Conservation (phyloP, 2,797 vertebrate species). For the Gallirallus australis region DNA sequence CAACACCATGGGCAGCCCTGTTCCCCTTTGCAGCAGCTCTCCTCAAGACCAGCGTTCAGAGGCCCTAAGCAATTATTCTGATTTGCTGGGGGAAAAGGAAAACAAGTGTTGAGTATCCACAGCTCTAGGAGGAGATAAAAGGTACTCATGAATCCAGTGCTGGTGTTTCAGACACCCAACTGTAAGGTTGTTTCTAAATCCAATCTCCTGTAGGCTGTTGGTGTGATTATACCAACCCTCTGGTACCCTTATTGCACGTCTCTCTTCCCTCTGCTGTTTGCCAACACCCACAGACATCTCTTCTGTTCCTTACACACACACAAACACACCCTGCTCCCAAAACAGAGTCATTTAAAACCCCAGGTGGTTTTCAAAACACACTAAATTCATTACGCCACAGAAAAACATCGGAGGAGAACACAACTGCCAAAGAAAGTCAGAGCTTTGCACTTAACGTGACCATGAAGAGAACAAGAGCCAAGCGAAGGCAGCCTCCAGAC, state of each 20-base stretch:
- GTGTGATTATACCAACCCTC: not conserved
- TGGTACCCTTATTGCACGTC: not conserved
- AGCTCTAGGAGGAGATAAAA: not conserved
- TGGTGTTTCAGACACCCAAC: not conserved
- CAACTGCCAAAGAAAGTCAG: not conserved
- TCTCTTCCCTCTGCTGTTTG: not conserved
- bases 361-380: not conserved
- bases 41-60: not conserved
- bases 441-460: fast-evolving
- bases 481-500: not conserved
- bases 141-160: not conserved
- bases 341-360: not conserved
- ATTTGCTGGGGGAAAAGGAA: not conserved
- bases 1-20: not conserved
- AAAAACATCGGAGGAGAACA: not conserved
- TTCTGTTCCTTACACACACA: not conserved
- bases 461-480: not conserved
- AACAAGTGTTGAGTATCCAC: not conserved
- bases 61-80: not conserved
- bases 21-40: fast-evolving
- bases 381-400: not conserved
- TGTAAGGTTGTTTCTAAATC: not conserved
- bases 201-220: not conserved
- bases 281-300: not conserved
- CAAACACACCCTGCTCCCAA: not conserved